Evolutionary conservation across 2,888 invertebrate species (phyloP), one percentile per base, ranked within the genome.

Genomic region (Agriotes lineatus): DNA sequence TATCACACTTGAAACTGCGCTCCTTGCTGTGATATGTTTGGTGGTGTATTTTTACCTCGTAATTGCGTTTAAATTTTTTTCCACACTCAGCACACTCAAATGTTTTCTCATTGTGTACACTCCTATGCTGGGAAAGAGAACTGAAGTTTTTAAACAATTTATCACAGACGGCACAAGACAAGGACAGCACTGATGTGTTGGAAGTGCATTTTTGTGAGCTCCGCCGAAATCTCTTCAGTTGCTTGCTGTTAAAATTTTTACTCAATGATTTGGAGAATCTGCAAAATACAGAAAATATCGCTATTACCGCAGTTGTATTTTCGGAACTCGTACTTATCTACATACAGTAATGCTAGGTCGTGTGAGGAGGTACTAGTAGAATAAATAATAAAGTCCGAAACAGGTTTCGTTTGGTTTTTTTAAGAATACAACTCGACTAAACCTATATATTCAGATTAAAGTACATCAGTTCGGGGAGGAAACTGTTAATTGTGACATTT

Each of bases 11-110:
- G 18, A 72, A 69, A 25, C 48, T 44, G 60, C 59, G 57, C 22
- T 66, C 64, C 30, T 37, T 69, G 18, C 42, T 72, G 12, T 64
- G 58, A 25, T 50, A 59, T 10, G 58, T 58, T 14, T 66, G 30
- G 10, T 20, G 35, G 81, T 86, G 82, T 59, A 85, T 85, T 1
- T 85, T 76, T 14, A 85, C 84, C 5, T 85, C 71, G 3, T 65
- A 60, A 25, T 56, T 64, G 7, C 52, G 63, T 50, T 61, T 73
- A 59, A 67, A 76, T 19, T 54, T 65, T 48, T 72, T 71, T 12
- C 68, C 44, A 42, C 75, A 76, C 4, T 62, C 33, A 18, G 60
- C 50, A 42, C 73, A 75, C 9, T 37, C 39, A 20, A 69, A 59
- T 16, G 33, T 52, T 54, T 65, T 70, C 20, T 71, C 62, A 9